phyloP scores from a whole-genome alignment of 2,113 vertebrate genomes.

The Lophotis ruficrista region DNA sequence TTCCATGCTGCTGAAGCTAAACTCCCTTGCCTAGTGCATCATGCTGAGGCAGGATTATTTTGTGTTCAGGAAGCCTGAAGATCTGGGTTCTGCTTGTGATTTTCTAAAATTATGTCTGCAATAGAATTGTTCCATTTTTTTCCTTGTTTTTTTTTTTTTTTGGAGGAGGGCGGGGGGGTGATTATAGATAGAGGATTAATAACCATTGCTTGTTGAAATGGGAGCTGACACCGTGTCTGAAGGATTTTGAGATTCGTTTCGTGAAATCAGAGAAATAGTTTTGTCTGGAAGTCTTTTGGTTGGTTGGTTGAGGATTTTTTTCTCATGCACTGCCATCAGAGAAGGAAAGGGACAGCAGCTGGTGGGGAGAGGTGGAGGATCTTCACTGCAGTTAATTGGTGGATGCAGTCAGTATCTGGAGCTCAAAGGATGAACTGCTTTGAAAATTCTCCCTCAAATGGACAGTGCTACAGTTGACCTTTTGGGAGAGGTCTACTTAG shows the following conservation, averaged over 20 bases:
- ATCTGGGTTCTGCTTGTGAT: not conserved
- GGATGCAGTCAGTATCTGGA: not conserved
- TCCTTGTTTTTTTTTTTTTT: not conserved
- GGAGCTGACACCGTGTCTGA: not conserved
- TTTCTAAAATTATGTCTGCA: not conserved
- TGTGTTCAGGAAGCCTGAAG: not conserved
- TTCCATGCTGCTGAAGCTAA: not conserved
- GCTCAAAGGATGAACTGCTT: not conserved
- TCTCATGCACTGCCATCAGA: not conserved
- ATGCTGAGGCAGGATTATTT: slow-evolving; percentile 17
- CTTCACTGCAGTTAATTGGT: not conserved
- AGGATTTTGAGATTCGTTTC: not conserved
- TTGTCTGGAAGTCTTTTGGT: not conserved
- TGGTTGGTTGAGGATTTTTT: not conserved
- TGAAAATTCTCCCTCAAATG: not conserved
- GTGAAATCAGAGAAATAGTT: not conserved
- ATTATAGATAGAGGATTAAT: not conserved
- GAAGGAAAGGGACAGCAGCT: not conserved
- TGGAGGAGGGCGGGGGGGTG: fast-evolving
- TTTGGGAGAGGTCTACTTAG: not conserved
- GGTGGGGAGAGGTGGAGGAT: not conserved
- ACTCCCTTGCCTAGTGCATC: not conserved
- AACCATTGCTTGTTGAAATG: not conserved
- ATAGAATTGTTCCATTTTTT: not conserved
- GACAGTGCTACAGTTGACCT: not conserved